Percentiles rank a stretch among this genome's conserved stretches.
Evolutionary conservation across 1,140 invertebrate species (phyloP).

Genomic region (Oedothorax gibbosus): DNA sequence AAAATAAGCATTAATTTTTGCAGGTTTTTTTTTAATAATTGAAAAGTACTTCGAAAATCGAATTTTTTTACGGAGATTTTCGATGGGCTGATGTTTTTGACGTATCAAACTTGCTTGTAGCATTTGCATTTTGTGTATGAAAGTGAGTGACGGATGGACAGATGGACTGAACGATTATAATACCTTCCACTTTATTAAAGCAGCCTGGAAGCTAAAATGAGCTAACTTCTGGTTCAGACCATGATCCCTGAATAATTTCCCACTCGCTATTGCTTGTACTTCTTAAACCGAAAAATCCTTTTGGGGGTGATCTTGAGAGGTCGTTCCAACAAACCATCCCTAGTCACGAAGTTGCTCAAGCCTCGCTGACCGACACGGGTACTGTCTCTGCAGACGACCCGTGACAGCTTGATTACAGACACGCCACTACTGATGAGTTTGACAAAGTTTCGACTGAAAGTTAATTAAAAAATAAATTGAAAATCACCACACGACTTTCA

Average conservation of each 20-base stretch:
- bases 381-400: conserved; percentile 3
- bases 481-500: no score
- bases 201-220: background rate
- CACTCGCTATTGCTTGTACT: background rate
- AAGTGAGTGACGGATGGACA: no score
- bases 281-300: background rate
- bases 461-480: background rate
- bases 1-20: no score
- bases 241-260: background rate
- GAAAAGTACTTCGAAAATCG: no score
- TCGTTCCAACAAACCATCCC: conserved; percentile 4
- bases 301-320: conserved; percentile 5
- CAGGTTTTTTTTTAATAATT: no score
- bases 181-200: no score
- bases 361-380: conserved; percentile 13
- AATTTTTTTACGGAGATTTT: no score
- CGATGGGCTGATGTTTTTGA: no score
- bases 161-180: no score
- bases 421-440: background rate
- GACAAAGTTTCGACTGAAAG: background rate
- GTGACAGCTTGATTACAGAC: conserved; percentile 14
- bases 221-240: background rate
- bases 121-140: no score
- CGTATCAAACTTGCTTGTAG: no score
- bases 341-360: conserved; percentile 26